phyloP scores from a whole-genome alignment of 2,113 vertebrate species.

The Artemisiospiza belli region DNA sequence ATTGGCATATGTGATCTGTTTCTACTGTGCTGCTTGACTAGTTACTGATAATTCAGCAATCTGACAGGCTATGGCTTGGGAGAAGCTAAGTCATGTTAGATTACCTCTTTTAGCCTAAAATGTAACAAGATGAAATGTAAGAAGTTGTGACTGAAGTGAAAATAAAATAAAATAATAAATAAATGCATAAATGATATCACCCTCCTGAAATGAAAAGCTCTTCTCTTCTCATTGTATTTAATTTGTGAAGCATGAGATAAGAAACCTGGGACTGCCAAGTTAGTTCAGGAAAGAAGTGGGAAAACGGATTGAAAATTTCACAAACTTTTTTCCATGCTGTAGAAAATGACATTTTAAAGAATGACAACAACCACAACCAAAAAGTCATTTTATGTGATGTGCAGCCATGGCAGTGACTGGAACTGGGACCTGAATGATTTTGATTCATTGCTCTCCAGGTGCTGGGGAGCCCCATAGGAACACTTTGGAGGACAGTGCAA shows the following conservation, averaged over 20 bases:
- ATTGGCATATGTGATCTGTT: constrained; percentile 62
- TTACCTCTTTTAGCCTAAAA: constrained; percentile 49
- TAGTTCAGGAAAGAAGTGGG: constrained; percentile 1
- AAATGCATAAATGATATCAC: not conserved
- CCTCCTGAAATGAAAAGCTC: not conserved
- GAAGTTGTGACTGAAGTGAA: constrained; percentile 4
- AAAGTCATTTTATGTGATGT: not conserved
- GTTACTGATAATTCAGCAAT: constrained; percentile 61
- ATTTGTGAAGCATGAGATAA: constrained; percentile 42
- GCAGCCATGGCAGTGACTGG: not conserved
- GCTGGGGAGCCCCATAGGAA: not conserved
- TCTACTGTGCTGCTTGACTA: constrained; percentile 66
- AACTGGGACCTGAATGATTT: not conserved
- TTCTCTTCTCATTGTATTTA: constrained; percentile 42
- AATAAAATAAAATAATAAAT: constrained; percentile 47
- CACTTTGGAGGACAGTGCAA: not conserved
- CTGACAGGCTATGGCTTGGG: constrained; percentile 60
- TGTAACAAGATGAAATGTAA: constrained; percentile 16
- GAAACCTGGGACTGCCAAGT: constrained; percentile 11
- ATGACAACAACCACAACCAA: not conserved
- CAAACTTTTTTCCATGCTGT: not conserved
- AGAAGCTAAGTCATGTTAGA: constrained; percentile 54
- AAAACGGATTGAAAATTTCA: constrained; percentile 36
- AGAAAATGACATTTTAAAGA: constrained; percentile 13
- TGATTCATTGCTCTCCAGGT: not conserved